A percentile compares a stretch with the other conserved stretches of the same genome.
Conservation (phyloP, 1,140 invertebrate genomes). For the Micrasema minimum region DNA sequence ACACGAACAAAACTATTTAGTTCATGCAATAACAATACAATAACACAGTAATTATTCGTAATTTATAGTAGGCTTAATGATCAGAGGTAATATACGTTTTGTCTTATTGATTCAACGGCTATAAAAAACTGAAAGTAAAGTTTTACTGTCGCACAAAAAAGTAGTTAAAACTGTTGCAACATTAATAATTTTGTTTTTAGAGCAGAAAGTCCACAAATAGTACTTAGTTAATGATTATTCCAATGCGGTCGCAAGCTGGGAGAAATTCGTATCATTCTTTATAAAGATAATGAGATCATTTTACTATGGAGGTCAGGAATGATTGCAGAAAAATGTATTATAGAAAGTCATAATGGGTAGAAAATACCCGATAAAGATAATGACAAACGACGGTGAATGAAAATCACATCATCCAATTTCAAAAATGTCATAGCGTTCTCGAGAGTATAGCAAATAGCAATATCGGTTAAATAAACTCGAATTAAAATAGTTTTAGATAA, state of each 20-base stretch:
- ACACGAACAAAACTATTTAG: too few species aligned
- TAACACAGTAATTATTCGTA: too few species aligned
- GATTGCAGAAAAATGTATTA: constrained; percentile 30
- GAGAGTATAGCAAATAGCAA: too few species aligned
- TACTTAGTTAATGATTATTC: constrained; percentile 19
- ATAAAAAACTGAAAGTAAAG: constrained; percentile 15
- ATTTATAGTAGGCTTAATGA: too few species aligned
- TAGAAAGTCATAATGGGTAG: constrained; percentile 16
- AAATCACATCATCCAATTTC: too few species aligned
- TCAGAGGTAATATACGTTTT: neutral
- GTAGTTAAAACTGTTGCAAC: constrained; percentile 1
- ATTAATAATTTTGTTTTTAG: constrained; percentile 10
- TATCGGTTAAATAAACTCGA: too few species aligned
- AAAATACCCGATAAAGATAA: constrained; percentile 12
- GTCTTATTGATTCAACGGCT: neutral
- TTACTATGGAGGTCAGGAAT: constrained; percentile 28
- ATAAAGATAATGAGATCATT: constrained; percentile 29
- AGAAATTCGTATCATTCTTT: constrained; percentile 24
- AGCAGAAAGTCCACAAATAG: constrained; percentile 24
- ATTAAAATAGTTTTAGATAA: too few species aligned
- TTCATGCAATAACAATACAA: too few species aligned
- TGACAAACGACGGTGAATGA: neutral
- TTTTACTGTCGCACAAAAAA: constrained; percentile 10
- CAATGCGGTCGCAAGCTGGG: constrained; percentile 19
- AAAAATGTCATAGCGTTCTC: too few species aligned